Evolutionary conservation across 2,797 vertebrate species (phyloP), one percentile per base, ranked within the genome.

Genomic region (Clarias fuscus): DNA sequence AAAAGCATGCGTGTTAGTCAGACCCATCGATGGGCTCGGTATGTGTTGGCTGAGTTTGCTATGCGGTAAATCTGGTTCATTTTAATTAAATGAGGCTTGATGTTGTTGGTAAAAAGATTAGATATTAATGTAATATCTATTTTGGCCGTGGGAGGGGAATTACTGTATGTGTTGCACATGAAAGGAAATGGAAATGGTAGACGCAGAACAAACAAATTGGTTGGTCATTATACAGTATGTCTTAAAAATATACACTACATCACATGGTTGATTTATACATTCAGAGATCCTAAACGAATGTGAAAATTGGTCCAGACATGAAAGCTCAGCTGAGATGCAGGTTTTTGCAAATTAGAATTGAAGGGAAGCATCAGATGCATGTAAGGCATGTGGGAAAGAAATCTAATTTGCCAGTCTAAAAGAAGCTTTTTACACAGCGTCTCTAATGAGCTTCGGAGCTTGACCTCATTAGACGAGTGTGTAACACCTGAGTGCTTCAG

Each of bases 381-480:
- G 68, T 59, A 58, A 87, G 83, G 75, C 33, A 40, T 80, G 58
- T 64, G 73, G 61, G 62, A 27, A 59, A 72, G 53, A 84, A 84
- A 59, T 65, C 30, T 65, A 75, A 84, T 87, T 84, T 84, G 22
- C 78, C 71, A 68, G 70, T 82, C 78, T 82, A 76, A 84, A 87
- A 85, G 83, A 84, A 68, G 78, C 68, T 79, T 80, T 87, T 68
- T 75, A 17, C 59, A 72, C 68, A 30, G 59, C 11, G 20, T 81
- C 68, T 81, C 83, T 75, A 87, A 87, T 84, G 68, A 85, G 70
- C 48, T 75, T n/a, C 33, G 61, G 77, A 75, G 59, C 61, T 75
- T 87, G 83, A 87, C 83, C 86, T 84, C 77, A 81, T 87, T 87
- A 87, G 68, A 83, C 18, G 22, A 84, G 73, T n/a, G 75, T 87